These are phyloP conservation scores for Helostoma temminkii DNA, from an alignment of 2,797 vertebrate genomes.

Conservation along the genomic window DNA sequence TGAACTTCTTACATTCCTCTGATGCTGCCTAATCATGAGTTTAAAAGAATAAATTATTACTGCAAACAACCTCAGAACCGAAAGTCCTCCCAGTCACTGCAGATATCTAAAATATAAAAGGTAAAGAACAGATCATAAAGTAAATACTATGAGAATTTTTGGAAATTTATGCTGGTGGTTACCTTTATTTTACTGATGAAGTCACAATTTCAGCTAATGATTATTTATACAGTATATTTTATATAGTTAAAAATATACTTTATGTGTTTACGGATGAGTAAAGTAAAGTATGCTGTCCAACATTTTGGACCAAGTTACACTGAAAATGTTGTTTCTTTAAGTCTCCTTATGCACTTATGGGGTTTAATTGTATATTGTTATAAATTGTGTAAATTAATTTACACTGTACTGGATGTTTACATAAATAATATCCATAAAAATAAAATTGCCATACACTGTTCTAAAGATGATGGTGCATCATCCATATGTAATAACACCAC, in stretches of 20 bases:
- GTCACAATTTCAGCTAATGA: background rate
- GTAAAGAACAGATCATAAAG: background rate
- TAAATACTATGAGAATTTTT: background rate
- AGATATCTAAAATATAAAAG: background rate
- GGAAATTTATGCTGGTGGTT: background rate
- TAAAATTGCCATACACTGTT: no score
- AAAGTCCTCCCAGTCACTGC: constrained; percentile 20
- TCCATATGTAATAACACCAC: constrained; percentile 1
- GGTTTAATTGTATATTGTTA: no score
- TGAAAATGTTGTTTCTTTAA: background rate
- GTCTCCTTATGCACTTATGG: no score
- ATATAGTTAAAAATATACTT: no score
- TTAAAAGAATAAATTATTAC: constrained; percentile 89
- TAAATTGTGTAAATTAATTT: no score
- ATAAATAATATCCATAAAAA: no score
- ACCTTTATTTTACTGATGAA: constrained; percentile 5
- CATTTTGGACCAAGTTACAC: background rate
- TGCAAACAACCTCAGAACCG: constrained; percentile 72
- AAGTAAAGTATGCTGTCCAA: no score
- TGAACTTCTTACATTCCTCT: constrained; percentile 94
- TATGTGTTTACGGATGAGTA: no score
- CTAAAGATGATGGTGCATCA: background rate
- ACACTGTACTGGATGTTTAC: no score
- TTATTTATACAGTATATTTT: no score
- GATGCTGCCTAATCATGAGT: constrained; percentile 91